A percentile compares a stretch with the other conserved stretches of the same genome.
Evolutionary conservation across 2,797 vertebrate genomes (phyloP).

Genomic region (Lagodon rhomboides): DNA sequence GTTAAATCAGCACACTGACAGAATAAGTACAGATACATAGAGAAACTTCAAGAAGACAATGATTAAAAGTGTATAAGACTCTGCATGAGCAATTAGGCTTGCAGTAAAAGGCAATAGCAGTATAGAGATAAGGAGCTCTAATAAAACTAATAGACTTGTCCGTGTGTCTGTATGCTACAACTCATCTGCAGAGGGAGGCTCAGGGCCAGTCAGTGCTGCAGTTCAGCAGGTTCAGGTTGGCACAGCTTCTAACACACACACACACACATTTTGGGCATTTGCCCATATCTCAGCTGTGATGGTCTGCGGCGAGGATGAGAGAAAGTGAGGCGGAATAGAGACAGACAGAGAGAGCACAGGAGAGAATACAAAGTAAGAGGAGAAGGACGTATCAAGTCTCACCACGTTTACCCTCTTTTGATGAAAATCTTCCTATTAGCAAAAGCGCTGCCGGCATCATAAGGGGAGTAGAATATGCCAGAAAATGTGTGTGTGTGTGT

Average conservation of each 20-base stretch:
- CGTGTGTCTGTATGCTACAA: neutral
- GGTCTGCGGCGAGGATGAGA: constrained; percentile 39
- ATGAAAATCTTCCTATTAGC: constrained; percentile 1
- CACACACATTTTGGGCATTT: constrained; percentile 30
- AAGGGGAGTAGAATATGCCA: neutral
- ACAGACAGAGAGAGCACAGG: constrained; percentile 18
- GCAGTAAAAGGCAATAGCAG: no score
- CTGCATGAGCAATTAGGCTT: no score
- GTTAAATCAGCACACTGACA: no score
- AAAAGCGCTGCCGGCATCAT: neutral
- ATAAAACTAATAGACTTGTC: neutral
- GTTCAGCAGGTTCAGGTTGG: constrained; percentile 70
- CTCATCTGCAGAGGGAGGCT: constrained; percentile 32
- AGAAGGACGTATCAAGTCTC: constrained; percentile 11
- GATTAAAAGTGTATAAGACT: no score
- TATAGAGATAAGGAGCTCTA: neutral
- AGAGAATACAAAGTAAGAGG: constrained; percentile 35
- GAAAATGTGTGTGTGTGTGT: no score
- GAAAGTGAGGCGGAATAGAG: constrained; percentile 40
- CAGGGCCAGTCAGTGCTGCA: constrained; percentile 23
- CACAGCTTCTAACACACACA: constrained; percentile 38
- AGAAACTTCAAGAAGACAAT: no score
- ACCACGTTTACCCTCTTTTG: constrained; percentile 7
- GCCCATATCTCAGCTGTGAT: constrained; percentile 39
- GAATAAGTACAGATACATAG: no score